Base-by-base conservation (phyloP, 2,888 invertebrate species). In the Zaprionus obscuricornis region DNA sequence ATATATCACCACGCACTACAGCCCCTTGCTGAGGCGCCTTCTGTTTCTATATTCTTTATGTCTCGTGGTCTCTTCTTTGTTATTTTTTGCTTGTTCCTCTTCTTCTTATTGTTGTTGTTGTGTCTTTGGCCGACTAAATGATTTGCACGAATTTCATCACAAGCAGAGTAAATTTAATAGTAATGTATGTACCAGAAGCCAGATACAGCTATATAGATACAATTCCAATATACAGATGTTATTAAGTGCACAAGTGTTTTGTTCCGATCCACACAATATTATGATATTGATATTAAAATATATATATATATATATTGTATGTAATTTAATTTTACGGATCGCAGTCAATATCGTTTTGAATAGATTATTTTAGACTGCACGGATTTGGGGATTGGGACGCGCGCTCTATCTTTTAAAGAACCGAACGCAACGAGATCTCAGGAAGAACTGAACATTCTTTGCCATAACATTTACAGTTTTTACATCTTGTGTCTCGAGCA, bases 391-490 rank as follows among this genome's bases (percentile, higher is more conserved):
- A n/a, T n/a, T n/a, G n/a, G 55, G 55, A 62, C 65, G 55, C 68
- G 85, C 85, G 37, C 29, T 47, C 46, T 52, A 31, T n/a, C n/a
- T n/a, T n/a, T n/a, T n/a, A n/a, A n/a, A 7, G 10, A 85, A 86
- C 79, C 78, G 74, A 76, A 67, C 88, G 86, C 86, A 85, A 84
- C 84, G 85, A 88, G 88, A 89, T 89, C 88, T 88, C 85, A 87
- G 82, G 78, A 89, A 88, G 88, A 88, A 89, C 89, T 89, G 89
- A 89, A 83, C 64, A 57, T 75, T 83, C 85, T 79, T 83, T 67
- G 77, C 73, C 71, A 76, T 66, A 72, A 83, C 87, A 87, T 86
- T 89, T 88, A 87, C 87, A 89, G 86, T 89, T 89, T 78, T 87
- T 86, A 89, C 85, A 85, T 69, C 64, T 59, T 57, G 43, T 51